A percentile compares a stretch with the other conserved stretches of the same genome.
Conservation (phyloP, 2,113 vertebrate genomes). For the Chelonoidis abingdonii region DNA sequence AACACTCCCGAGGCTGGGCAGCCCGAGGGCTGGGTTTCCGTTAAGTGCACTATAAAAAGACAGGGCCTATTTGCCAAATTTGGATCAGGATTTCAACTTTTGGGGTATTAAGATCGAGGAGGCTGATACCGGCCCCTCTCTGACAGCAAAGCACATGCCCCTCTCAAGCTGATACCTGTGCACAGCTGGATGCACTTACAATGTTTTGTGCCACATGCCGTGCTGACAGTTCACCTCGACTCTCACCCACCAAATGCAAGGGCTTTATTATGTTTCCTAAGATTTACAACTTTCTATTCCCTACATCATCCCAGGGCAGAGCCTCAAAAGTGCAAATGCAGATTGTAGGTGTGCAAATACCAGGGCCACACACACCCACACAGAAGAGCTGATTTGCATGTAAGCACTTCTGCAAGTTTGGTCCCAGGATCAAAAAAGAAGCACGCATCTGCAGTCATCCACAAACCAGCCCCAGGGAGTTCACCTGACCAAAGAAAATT, state of each 20-base stretch:
- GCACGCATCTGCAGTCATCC: not conserved
- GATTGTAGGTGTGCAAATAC: not conserved
- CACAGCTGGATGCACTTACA: not conserved
- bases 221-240: rapidly evolving
- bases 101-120: not conserved
- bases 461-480: not conserved
- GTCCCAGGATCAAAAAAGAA: not conserved
- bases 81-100: not conserved
- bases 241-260: not conserved
- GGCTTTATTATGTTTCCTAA: not conserved
- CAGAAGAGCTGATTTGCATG: not conserved
- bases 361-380: not conserved
- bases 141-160: not conserved
- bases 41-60: not conserved
- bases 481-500: not conserved
- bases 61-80: not conserved
- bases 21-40: not conserved
- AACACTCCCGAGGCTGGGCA: too few relatives aligned
- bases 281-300: not conserved
- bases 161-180: rapidly evolving
- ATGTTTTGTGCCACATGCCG: rapidly evolving
- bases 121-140: rapidly evolving
- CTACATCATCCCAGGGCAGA: rapidly evolving
- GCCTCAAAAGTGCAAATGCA: not conserved
- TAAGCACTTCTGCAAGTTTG: rapidly evolving